Base-by-base conservation (phyloP, 2,888 invertebrate species). In the Pantelozetes paolii region DNA sequence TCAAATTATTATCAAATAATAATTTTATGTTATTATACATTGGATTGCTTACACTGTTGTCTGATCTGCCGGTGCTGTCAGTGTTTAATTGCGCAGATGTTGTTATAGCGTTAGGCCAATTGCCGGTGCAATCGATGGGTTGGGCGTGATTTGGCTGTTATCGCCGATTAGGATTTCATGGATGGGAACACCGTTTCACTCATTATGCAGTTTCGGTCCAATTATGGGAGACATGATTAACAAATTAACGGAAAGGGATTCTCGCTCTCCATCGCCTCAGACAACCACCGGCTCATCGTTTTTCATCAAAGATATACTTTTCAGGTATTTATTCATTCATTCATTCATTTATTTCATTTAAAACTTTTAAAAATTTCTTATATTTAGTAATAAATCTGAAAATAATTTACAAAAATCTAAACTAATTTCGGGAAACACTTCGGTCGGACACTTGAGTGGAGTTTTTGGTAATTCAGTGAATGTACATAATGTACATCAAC, bases 291-390 rank as follows among this genome's bases (percentile, higher is more conserved):
- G 50, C 26, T 72, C 72, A 3, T 62, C 64, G 13, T 72, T 72
- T 30, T 72, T 72, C 40, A 72, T 72, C 15, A 72, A 72, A 69
- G 72, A 72, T 45, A 72, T 72, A 40, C 72, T 72, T 45, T 72
- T 62, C n/a, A 64, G 32, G 64, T 64, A 8, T 32, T 15, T 64
- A 9, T 30, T 64, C 2, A 26, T 8, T 28, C 8, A 28, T 28
- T 28, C 26, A 57, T 13, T 18, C 28, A 28, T 28, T 57, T 8
- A 20, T 57, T 57, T 57, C n/a, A 15, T 28, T 23, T 23, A 57
- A 57, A 28, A 57, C 30, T 57, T 57, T 26, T 57, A 8, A 1
- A 8, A 26, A 2, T 64, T 64, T 64, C 59, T 23, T 23, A 45
- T 54, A 23, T 15, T 54, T 28, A 57, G 64, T n/a, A 64, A 64